A percentile compares a stretch with the other conserved stretches of the same genome.
Conservation (phyloP, 2,888 invertebrate genomes). For the Trichacis sp. region DNA sequence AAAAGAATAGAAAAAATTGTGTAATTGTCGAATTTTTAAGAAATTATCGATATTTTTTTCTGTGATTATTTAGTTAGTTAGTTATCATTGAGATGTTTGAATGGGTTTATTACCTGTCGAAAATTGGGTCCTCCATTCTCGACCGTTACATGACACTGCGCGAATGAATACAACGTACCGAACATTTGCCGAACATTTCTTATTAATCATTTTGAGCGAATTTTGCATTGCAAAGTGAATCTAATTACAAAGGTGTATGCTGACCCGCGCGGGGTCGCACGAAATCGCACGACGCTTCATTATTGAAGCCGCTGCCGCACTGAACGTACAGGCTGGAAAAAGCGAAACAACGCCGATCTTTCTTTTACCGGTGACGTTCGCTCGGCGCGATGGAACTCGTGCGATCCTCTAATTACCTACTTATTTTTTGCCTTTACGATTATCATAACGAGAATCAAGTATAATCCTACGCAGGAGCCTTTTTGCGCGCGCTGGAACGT, state of each 20-base stretch:
- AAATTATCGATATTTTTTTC: too few relatives aligned
- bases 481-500: too few relatives aligned
- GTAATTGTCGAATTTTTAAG: too few relatives aligned
- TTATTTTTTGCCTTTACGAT: slow-evolving; percentile 7
- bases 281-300: slow-evolving; percentile 36
- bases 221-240: slow-evolving; percentile 46
- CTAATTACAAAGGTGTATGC: slow-evolving; percentile 49
- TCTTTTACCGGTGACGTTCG: slow-evolving; percentile 19
- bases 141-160: background rate
- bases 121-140: background rate
- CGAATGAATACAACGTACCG: slow-evolving; percentile 22
- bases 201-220: slow-evolving; percentile 35
- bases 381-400: slow-evolving; percentile 27
- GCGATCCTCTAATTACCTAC: slow-evolving; percentile 31
- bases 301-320: slow-evolving; percentile 30
- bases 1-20: too few relatives aligned
- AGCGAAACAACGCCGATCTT: slow-evolving; percentile 14
- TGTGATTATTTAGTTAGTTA: too few relatives aligned
- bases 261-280: slow-evolving; percentile 46
- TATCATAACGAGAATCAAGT: background rate
- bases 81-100: too few relatives aligned
- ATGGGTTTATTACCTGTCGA: background rate
- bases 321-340: slow-evolving; percentile 25
- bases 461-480: too few relatives aligned
- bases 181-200: slow-evolving; percentile 27